Evolutionary conservation across 2,888 invertebrate genomes (phyloP).

Genomic region (Patella depressa): DNA sequence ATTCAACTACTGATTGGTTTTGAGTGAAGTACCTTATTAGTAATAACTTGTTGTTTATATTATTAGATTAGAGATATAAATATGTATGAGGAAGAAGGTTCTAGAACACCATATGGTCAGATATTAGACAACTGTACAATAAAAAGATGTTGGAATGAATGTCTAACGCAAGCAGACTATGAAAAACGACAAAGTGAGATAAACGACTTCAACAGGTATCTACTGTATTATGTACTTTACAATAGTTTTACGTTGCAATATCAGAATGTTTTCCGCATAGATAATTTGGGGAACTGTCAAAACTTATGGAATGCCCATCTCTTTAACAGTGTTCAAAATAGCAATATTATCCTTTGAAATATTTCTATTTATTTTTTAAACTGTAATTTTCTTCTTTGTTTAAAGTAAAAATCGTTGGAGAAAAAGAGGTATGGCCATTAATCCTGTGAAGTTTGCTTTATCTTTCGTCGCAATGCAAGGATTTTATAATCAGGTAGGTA

Average conservation of each 20-base stretch:
- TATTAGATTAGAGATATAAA: constrained; percentile 79
- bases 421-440: constrained; percentile 58
- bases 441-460: constrained; percentile 60
- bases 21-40: too few relatives aligned
- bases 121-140: constrained; percentile 82
- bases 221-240: neutral
- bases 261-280: too few relatives aligned
- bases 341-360: too few relatives aligned
- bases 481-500: constrained; percentile 73
- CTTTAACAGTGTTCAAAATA: too few relatives aligned
- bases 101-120: constrained; percentile 79
- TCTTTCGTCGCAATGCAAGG: constrained; percentile 38
- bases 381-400: neutral
- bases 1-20: too few relatives aligned
- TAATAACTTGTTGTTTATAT: neutral
- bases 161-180: constrained; percentile 79
- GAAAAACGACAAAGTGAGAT: constrained; percentile 76
- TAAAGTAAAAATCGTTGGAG: constrained; percentile 72
- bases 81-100: constrained; percentile 83
- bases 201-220: constrained; percentile 76
- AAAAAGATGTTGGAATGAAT: constrained; percentile 84
- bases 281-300: too few relatives aligned
- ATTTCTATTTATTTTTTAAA: too few relatives aligned
- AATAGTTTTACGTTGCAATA: too few relatives aligned
- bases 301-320: too few relatives aligned